Evolutionary conservation across 2,888 invertebrate species (phyloP).

Genomic region (Metallyticus violacea): DNA sequence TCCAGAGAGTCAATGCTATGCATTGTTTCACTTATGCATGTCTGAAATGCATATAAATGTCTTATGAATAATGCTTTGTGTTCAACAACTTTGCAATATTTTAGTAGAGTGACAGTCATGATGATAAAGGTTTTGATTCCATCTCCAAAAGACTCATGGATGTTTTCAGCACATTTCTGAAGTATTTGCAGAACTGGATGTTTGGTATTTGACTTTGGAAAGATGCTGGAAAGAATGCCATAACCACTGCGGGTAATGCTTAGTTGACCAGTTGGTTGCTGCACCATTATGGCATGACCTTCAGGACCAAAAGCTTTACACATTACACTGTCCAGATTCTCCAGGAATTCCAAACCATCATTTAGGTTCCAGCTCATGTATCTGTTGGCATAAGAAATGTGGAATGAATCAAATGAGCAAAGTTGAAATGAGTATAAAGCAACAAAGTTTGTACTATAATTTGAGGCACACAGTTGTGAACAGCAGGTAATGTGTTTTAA

Average conservation of each 20-base stretch:
- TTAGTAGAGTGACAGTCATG: conserved; percentile 13
- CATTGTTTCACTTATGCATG: background rate
- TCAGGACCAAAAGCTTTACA: conserved; percentile 25
- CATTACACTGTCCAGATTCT: background rate
- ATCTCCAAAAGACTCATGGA: conserved; percentile 21
- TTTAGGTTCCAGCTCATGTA: background rate
- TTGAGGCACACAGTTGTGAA: too few species aligned
- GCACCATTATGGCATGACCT: conserved; percentile 25
- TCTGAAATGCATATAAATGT: conserved; percentile 9
- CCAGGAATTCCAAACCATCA: background rate
- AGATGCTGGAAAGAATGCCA: conserved; percentile 13
- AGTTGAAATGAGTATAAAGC: too few species aligned
- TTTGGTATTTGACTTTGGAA: background rate
- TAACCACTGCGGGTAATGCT: conserved; percentile 26
- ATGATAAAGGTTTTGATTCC: conserved; percentile 28
- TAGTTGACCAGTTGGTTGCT: conserved; percentile 18
- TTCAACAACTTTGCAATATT: background rate
- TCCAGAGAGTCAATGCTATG: background rate
- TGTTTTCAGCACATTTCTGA: background rate
- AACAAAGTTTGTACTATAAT: too few species aligned
- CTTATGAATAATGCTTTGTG: background rate
- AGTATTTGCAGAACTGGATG: background rate
- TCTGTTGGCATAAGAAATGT: background rate
- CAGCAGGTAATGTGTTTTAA: too few species aligned
- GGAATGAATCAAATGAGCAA: too few species aligned